A percentile compares a stretch with the other conserved stretches of the same genome.
Evolutionary conservation across 2,797 vertebrate species (phyloP).

Genomic region (Cheirogaleus major): DNA sequence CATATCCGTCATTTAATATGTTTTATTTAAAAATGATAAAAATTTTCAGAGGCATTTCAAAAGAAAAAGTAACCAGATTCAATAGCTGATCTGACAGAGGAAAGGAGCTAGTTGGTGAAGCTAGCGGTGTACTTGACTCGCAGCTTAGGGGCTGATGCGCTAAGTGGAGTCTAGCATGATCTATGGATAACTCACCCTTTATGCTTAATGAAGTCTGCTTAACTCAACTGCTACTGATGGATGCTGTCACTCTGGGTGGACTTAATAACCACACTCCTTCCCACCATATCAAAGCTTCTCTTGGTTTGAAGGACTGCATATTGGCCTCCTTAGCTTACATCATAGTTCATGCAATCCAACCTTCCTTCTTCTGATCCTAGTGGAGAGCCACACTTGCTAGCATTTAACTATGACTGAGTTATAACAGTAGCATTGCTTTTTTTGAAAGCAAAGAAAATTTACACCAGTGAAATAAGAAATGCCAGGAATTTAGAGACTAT

Average conservation of each 20-base stretch:
- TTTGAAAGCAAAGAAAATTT: background rate
- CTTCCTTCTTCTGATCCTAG: background rate
- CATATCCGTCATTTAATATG: background rate
- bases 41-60: background rate
- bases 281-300: background rate
- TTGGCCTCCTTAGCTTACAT: background rate
- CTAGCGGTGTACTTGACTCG: background rate
- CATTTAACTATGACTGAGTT: background rate
- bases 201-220: background rate
- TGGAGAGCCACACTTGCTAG: background rate
- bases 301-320: background rate
- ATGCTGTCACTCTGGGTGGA: too few relatives aligned
- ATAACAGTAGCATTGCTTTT: background rate
- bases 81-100: background rate
- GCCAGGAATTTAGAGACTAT: background rate
- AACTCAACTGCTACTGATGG: background rate
- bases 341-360: background rate
- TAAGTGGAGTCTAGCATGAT: background rate
- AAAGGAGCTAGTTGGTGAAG: background rate
- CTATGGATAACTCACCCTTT: background rate
- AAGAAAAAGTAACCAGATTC: background rate
- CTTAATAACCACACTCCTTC: background rate
- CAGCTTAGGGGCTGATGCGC: background rate
- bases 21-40: background rate
- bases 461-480: background rate